phyloP scores from a whole-genome alignment of 1,140 invertebrate species.

The Panagrolaimus sp. region DNA sequence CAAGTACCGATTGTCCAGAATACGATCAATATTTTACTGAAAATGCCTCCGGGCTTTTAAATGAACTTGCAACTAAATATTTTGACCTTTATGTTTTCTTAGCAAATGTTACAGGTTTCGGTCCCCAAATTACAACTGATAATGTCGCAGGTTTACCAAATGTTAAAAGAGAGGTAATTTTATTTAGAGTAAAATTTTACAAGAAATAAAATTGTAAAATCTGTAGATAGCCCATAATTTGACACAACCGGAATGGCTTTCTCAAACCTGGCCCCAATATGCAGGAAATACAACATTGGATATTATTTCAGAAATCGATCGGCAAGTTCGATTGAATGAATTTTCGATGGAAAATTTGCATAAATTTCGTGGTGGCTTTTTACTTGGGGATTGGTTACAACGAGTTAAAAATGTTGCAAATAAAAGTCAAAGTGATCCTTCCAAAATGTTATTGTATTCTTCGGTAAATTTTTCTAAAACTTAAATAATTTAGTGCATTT shows the following conservation, averaged over 20 bases:
- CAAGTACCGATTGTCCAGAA: conserved; percentile 64
- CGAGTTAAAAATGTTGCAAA: conserved; percentile 7
- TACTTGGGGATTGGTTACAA: neutral
- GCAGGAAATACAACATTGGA: neutral
- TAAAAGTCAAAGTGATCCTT: neutral
- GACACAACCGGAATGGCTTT: neutral
- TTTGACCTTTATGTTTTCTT: too few species aligned
- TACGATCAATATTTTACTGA: too few species aligned
- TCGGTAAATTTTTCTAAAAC: neutral
- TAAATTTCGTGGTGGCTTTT: neutral
- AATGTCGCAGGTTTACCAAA: too few species aligned
- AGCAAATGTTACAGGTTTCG: too few species aligned
- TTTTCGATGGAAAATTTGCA: neutral
- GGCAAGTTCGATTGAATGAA: neutral
- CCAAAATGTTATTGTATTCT: neutral
- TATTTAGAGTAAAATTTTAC: too few species aligned
- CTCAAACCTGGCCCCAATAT: neutral
- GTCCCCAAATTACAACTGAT: too few species aligned
- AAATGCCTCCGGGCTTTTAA: too few species aligned
- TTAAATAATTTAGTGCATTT: too few species aligned
- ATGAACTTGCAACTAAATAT: too few species aligned
- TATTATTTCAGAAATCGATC: neutral
- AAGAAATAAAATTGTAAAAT: too few species aligned
- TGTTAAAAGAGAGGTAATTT: too few species aligned
- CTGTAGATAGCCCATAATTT: neutral